Evolutionary conservation across 1,140 invertebrate species (phyloP), one percentile per base, ranked within the genome.

Genomic region (Orius insidiosus): DNA sequence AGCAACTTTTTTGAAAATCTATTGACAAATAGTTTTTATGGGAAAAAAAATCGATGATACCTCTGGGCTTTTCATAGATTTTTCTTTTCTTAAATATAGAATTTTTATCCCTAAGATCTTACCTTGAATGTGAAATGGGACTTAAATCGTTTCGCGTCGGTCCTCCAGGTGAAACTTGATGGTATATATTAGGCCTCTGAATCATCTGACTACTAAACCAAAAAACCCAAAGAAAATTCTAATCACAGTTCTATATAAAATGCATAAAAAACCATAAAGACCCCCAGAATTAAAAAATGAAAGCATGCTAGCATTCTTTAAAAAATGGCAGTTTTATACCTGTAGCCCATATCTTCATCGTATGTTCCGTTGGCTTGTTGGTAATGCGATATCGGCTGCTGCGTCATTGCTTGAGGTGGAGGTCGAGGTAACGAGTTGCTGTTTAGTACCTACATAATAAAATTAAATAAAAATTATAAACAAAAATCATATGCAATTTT

Each of bases 321-420:
- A 24, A 7, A 24, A 24, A 24, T 24, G 7, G 7, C 3, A 7
- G 24, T 4, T 24, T 24, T 24, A 48, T 46, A 60, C 59, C 59
- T 58, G 46, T 60, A 60, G 15, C 56, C 56, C 48, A 56, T 54
- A 46, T 59, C 56, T 48, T 59, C 57, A 18, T 58, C 57, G 37
- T 51, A 58, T 34, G 54, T 52, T 7, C 56, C 56, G 50, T 57
- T 57, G 11, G 52, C 41, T 49, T 59, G 57, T 34, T 51, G 51
- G 45, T 56, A 56, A 11, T 48, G 36, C 19, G 48, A 50, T 39
- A 53, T 53, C 9, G 48, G 49, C 35, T 49, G 50, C 18, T 18
- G 47, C 14, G 41, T 51, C 14, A 40, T 44, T 5, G 46, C 47
- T 18, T 45, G 48, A 19, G 53, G 47, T 10, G 52, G 46, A 9